These are phyloP conservation scores for Pyrocoelia pectoralis DNA, from an alignment of 2,888 invertebrate species.

Conservation along the genomic window DNA sequence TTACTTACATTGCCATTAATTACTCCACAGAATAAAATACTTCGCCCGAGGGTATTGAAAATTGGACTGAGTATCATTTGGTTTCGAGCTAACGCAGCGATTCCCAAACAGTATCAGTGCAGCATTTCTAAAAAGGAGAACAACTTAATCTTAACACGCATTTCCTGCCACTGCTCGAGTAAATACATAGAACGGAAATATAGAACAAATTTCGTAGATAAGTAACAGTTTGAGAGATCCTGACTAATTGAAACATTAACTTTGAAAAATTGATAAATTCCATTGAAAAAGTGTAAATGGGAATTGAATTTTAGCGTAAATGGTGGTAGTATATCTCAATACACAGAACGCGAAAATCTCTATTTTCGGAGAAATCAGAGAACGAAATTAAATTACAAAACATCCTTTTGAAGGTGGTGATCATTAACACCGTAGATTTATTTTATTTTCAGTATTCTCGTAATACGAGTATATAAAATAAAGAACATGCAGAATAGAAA, in stretches of 20 bases:
- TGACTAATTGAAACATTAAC: not conserved
- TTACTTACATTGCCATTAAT: not conserved
- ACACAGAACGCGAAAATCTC: not conserved
- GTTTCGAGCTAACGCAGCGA: not conserved
- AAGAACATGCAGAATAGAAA: not conserved
- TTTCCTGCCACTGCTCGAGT: too few species aligned
- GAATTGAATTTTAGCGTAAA: not conserved
- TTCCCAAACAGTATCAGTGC: not conserved
- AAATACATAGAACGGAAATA: too few species aligned
- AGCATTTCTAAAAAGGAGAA: not conserved
- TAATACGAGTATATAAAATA: slow-evolving; percentile 1
- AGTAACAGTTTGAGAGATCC: too few species aligned
- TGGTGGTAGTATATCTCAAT: not conserved
- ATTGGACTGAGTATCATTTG: not conserved
- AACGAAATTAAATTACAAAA: slow-evolving; percentile 11
- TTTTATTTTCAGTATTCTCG: not conserved
- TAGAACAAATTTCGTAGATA: too few species aligned
- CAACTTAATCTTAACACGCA: not conserved
- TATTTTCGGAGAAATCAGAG: slow-evolving; percentile 6
- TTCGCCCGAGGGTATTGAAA: not conserved
- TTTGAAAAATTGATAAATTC: not conserved
- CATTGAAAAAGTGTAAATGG: not conserved
- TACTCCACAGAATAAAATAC: not conserved
- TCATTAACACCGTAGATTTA: slow-evolving; percentile 12
- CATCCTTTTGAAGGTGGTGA: slow-evolving; percentile 10